Evolutionary conservation across 2,113 vertebrate species (phyloP).

Genomic region (Oryzias javanicus): DNA sequence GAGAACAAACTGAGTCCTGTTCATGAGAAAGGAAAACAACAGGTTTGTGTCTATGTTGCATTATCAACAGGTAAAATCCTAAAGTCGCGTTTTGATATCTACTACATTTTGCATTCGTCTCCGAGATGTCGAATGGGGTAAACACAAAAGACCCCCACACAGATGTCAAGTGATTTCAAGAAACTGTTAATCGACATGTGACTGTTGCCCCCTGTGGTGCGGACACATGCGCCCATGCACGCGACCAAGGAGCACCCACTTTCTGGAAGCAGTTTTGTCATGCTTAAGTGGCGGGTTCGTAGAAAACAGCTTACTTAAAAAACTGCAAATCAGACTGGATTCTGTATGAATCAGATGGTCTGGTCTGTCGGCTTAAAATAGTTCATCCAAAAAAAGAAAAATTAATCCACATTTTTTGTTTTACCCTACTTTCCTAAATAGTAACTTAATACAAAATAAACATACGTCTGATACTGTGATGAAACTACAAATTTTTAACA

Average conservation of each 20-base stretch:
- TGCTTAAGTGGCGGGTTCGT: neutral
- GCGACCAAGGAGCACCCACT: neutral
- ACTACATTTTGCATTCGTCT: neutral
- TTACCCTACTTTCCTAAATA: no score
- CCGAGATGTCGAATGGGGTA: slow-evolving; percentile 15
- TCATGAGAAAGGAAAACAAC: neutral
- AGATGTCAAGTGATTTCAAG: slow-evolving; percentile 43
- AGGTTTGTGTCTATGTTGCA: neutral
- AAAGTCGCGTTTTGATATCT: neutral
- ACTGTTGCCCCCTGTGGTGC: slow-evolving; percentile 6
- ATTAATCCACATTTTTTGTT: no score
- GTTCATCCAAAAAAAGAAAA: no score
- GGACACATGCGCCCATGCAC: slow-evolving; percentile 10
- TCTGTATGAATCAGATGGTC: no score
- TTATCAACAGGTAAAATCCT: neutral
- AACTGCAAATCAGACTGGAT: no score
- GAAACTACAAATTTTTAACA: no score
- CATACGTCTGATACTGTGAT: no score
- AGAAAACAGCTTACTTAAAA: neutral
- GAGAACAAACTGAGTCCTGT: neutral
- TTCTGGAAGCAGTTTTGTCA: neutral
- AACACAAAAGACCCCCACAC: slow-evolving; percentile 19
- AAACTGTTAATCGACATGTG: slow-evolving; percentile 28
- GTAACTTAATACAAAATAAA: no score
- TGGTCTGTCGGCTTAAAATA: no score